Evolutionary conservation across 2,113 vertebrate species (phyloP).

Genomic region (Oceanodroma tethys): DNA sequence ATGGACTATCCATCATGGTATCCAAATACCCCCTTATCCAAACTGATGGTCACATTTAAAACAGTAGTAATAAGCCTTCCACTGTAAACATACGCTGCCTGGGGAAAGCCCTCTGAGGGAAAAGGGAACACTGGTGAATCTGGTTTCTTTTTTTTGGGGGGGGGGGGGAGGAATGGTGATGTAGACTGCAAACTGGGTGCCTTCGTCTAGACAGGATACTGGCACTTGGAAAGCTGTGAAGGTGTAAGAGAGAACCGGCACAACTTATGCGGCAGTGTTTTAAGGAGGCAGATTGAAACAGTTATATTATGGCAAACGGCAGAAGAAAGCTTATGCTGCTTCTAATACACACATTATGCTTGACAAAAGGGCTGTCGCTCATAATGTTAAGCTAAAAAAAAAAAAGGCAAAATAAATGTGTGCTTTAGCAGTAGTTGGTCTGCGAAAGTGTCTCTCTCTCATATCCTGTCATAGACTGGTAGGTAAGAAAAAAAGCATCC

Average conservation of each 20-base stretch:
- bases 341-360: neutral
- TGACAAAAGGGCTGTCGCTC: neutral
- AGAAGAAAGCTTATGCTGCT: neutral
- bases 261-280: neutral
- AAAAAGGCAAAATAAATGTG: neutral
- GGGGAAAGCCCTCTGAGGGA: neutral
- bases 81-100: neutral
- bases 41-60: neutral
- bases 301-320: rapidly evolving
- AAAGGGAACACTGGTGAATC: neutral
- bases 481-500: neutral
- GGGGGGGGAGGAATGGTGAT: neutral
- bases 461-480: neutral
- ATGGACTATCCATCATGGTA: neutral
- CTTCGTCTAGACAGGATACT: neutral
- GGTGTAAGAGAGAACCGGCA: neutral
- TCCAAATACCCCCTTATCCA: neutral
- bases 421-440: neutral
- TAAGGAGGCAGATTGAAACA: neutral
- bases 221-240: neutral
- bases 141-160: neutral
- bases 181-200: neutral
- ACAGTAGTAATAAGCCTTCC: neutral
- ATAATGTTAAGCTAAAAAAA: neutral
- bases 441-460: neutral